These are phyloP conservation scores for Lagocephalus sceleratus DNA, from an alignment of 2,797 vertebrate species.

Conservation along the genomic window DNA sequence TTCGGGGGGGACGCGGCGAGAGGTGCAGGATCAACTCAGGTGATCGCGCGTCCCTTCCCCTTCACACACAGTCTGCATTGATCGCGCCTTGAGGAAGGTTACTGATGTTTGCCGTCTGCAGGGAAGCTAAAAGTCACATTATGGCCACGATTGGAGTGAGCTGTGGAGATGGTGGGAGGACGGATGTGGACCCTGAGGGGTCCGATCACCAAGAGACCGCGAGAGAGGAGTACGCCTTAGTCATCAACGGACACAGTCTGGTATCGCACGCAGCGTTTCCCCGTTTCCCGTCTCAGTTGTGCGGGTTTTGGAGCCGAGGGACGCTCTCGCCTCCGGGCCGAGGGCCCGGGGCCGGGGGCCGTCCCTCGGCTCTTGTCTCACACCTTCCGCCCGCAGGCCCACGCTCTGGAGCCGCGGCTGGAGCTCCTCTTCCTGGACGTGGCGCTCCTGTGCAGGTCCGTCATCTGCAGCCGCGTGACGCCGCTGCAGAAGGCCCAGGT, in stretches of 20 bases:
- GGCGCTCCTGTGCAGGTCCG: conserved; percentile 82
- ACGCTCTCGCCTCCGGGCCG: too few relatives aligned
- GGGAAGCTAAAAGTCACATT: conserved; percentile 73
- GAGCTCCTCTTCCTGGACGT: conserved; percentile 78
- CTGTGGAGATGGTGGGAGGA: conserved; percentile 58
- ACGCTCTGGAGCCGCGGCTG: conserved; percentile 77
- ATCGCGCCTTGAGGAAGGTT: not conserved
- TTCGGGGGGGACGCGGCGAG: conserved; percentile 67
- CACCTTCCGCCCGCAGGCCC: conserved; percentile 59
- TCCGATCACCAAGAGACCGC: conserved; percentile 74
- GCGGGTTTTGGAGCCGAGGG: too few relatives aligned
- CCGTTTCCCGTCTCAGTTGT: too few relatives aligned
- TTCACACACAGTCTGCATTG: not conserved
- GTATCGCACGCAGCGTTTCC: too few relatives aligned
- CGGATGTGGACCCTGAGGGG: conserved; percentile 50
- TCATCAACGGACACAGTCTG: conserved; percentile 82
- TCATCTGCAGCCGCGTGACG: conserved; percentile 84
- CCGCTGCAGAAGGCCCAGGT: conserved; percentile 84
- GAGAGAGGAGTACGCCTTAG: conserved; percentile 77
- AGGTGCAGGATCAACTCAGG: conserved; percentile 81
- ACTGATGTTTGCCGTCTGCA: conserved; percentile 35
- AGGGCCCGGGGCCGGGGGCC: too few relatives aligned
- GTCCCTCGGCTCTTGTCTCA: too few relatives aligned
- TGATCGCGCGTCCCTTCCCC: conserved; percentile 38
- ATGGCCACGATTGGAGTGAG: conserved; percentile 64